Base-by-base conservation (phyloP, 2,797 vertebrate genomes). In the Erethizon dorsatum region DNA sequence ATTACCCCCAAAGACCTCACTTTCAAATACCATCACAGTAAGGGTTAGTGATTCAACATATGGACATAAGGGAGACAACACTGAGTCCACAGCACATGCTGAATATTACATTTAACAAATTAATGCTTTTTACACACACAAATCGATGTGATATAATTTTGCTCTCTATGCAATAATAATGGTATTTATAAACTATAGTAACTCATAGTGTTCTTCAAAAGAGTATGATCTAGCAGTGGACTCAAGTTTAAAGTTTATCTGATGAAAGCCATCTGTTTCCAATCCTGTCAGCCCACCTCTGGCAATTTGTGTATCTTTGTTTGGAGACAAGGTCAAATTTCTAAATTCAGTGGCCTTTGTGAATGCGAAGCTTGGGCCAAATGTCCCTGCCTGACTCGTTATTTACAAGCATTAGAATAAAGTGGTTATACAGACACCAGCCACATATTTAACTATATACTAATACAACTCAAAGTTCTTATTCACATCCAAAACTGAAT, bases 271-370 rank as follows among this genome's bases (percentile, higher is more conserved):
- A 88, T 80, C 47, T 97, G 90, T 82, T 93, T 95, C 80, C 28
- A 95, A 75, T 96, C 84, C 79, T 95, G 50, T 94, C 71, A 67
- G 59, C 63, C 59, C 56, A 56, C 77, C 73, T 97, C n/a, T 50
- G 87, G 91, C 45, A 65, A 89, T 91, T 86, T 95, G 77, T 83
- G 54, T 90, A 75, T 52, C 13, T 52, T 63, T 92, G 33, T 94
- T 96, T 92, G 57, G 87, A 92, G 67, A 96, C 41, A 93, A 96
- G 95, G 78, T 97, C 84, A 96, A 57, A 65, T 94, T 93, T 97
- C 87, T 96, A 90, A 96, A 96, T 86, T 59, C 90, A 57, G 83
- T 80, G 93, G 57, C 37, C 78, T 93, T 80, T 82, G 22, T 90
- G 61, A 96, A 93, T 65, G 18, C 47, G 82, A 94, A 24, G 24